A percentile compares a stretch with the other conserved stretches of the same genome.
phyloP scores from a whole-genome alignment of 2,113 vertebrate species.

The Indicator maculatus region DNA sequence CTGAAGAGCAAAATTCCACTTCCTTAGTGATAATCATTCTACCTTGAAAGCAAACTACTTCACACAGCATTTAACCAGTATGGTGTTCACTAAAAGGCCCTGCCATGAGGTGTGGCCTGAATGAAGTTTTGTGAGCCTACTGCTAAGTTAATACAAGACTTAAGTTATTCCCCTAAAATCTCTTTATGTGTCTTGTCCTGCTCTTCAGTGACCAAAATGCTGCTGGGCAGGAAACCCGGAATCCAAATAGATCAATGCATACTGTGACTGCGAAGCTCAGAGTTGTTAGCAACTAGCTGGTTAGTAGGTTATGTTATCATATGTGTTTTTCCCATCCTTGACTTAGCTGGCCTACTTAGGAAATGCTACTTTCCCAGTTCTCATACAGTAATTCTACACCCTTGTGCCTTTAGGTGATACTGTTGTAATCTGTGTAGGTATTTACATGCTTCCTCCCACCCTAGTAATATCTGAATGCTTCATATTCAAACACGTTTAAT shows the following conservation, averaged over 20 bases:
- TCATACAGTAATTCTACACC: neutral
- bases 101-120: accelerated
- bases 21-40: neutral
- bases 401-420: neutral
- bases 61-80: neutral
- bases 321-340: neutral
- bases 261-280: neutral
- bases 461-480: neutral
- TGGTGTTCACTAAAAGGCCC: accelerated
- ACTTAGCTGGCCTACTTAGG: neutral
- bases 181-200: neutral
- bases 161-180: neutral
- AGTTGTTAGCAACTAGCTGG: neutral
- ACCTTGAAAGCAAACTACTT: neutral
- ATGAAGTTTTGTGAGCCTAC: neutral
- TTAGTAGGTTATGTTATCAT: neutral
- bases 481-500: neutral
- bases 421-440: neutral
- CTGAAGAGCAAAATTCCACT: neutral
- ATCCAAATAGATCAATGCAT: neutral
- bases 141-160: neutral
- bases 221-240: neutral
- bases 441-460: neutral
- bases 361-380: neutral
- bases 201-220: neutral